Percentiles rank a stretch among this genome's conserved stretches.
Conservation (phyloP, 2,888 invertebrate species). For the Eilema depressum region DNA sequence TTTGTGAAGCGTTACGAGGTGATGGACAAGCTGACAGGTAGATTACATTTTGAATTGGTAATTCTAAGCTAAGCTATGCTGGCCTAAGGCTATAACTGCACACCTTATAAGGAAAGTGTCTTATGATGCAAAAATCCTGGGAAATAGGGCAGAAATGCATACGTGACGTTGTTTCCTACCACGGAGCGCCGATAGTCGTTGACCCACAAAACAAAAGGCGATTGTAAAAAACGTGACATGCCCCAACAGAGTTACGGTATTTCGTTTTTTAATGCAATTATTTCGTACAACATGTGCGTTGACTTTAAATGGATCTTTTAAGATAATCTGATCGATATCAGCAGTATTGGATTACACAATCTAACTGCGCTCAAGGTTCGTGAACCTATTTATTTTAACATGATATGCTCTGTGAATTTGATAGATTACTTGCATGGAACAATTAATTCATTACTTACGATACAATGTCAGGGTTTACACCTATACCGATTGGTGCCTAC, state of each 20-base stretch:
- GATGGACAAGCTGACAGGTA: background rate
- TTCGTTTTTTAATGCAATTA: conserved; percentile 56
- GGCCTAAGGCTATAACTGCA: conserved; percentile 31
- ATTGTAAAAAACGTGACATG: conserved; percentile 66
- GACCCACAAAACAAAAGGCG: conserved; percentile 65
- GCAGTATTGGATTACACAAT: conserved; percentile 55
- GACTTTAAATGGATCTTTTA: conserved; percentile 56
- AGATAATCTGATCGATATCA: conserved; percentile 53
- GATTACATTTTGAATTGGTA: background rate
- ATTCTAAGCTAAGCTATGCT: background rate
- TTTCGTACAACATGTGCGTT: conserved; percentile 51
- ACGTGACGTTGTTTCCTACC: conserved; percentile 59
- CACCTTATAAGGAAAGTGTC: conserved; percentile 44
- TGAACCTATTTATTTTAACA: conserved; percentile 43
- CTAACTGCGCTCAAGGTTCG: conserved; percentile 53
- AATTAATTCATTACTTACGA: conserved; percentile 39
- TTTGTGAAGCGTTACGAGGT: background rate
- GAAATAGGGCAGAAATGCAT: conserved; percentile 61
- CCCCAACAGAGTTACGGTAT: conserved; percentile 59
- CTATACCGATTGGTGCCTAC: conserved; percentile 16
- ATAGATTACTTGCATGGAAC: conserved; percentile 41
- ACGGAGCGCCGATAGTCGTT: conserved; percentile 63
- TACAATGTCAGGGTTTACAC: conserved; percentile 31
- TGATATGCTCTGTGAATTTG: conserved; percentile 47
- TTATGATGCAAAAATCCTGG: conserved; percentile 59